These are phyloP conservation scores for Odontamblyopus rebecca DNA, from an alignment of 2,797 vertebrate genomes.

Conservation along the genomic window DNA sequence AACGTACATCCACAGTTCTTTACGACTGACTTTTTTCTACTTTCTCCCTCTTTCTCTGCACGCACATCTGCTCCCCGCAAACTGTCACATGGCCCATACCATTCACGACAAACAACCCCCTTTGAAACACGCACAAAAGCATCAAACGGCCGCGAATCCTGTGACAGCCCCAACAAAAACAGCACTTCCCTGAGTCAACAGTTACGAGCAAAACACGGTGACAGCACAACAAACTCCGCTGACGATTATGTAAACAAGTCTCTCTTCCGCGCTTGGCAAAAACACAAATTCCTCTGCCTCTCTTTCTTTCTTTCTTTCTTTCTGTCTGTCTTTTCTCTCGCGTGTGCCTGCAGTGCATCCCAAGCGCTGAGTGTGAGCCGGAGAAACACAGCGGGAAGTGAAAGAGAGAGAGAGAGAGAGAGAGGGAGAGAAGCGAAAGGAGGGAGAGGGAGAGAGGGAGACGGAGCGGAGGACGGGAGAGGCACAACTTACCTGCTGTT, in stretches of 20 bases:
- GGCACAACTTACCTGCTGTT: slow-evolving; percentile 99
- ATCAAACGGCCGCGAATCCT: slow-evolving; percentile 23
- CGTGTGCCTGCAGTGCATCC: slow-evolving; percentile 49
- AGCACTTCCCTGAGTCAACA: slow-evolving; percentile 36
- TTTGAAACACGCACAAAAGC: slow-evolving; percentile 11
- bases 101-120: slow-evolving; percentile 17
- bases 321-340: slow-evolving; percentile 25
- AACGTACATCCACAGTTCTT: slow-evolving; percentile 35
- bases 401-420: slow-evolving; percentile 46
- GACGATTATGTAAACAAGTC: slow-evolving; percentile 37
- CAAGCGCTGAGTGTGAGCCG: slow-evolving; percentile 49
- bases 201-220: slow-evolving; percentile 33
- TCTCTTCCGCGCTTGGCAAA: slow-evolving; percentile 8
- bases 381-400: slow-evolving; percentile 48
- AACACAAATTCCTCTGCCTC: slow-evolving; percentile 11
- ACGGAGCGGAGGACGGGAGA: slow-evolving; percentile 52
- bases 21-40: slow-evolving; percentile 35
- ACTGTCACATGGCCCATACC: slow-evolving; percentile 36
- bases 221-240: slow-evolving; percentile 42
- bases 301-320: neutral
- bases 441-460: slow-evolving; percentile 54
- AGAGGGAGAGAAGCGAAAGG: slow-evolving; percentile 25
- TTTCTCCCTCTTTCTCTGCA: slow-evolving; percentile 22
- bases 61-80: slow-evolving; percentile 6
- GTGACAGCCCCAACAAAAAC: slow-evolving; percentile 18